phyloP scores from a whole-genome alignment of 1,140 invertebrate genomes.

The Panagrolaimus sp. region DNA sequence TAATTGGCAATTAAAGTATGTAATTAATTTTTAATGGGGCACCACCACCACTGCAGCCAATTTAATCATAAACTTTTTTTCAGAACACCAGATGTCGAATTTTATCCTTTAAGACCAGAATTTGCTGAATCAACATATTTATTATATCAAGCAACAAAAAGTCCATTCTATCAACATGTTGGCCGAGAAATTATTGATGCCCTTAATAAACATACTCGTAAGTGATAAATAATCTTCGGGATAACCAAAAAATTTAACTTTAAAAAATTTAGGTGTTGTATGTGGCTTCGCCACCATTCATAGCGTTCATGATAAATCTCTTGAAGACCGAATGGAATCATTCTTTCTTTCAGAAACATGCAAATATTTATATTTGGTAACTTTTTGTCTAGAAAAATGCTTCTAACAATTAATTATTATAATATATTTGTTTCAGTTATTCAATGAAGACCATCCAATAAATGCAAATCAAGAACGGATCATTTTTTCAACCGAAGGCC shows the following conservation, averaged over 20 bases:
- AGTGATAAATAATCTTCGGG: too few species aligned
- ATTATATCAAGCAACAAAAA: constrained; percentile 70
- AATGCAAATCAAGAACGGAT: constrained; percentile 66
- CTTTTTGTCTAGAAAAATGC: constrained; percentile 23
- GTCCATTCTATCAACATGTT: constrained; percentile 71
- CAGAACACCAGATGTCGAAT: constrained; percentile 66
- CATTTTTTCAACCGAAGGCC: constrained; percentile 70
- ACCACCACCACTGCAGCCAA: too few species aligned
- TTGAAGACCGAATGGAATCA: constrained; percentile 97
- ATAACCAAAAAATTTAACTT: too few species aligned
- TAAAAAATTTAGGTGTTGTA: constrained; percentile 65
- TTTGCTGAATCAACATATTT: constrained; percentile 71
- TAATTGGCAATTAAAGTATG: constrained; percentile 67
- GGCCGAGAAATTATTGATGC: constrained; percentile 67
- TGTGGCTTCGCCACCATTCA: constrained; percentile 72
- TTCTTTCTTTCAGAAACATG: constrained; percentile 97
- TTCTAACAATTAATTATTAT: not conserved
- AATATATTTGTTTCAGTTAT: constrained; percentile 64
- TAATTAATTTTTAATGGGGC: constrained; percentile 19
- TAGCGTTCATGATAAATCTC: constrained; percentile 79
- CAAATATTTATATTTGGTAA: constrained; percentile 84
- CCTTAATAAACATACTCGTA: constrained; percentile 62
- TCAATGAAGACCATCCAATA: constrained; percentile 68
- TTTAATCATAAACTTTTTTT: constrained; percentile 21
- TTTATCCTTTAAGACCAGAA: constrained; percentile 70